Evolutionary conservation across 2,113 vertebrate species (phyloP), one percentile per base, ranked within the genome.

Genomic region (Heterotis niloticus): DNA sequence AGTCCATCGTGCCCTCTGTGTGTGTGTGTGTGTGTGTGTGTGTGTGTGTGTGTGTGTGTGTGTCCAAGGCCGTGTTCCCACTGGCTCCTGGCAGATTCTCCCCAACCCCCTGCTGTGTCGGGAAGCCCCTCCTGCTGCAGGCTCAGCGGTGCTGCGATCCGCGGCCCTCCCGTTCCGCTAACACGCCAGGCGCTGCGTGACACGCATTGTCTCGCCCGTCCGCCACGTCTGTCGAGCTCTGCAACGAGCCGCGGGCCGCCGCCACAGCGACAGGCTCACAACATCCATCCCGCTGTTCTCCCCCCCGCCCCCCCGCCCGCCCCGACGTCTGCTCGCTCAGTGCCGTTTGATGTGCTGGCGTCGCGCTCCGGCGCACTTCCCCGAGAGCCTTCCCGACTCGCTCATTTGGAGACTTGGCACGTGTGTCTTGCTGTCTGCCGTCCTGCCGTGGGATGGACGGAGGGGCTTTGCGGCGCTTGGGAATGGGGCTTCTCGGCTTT

Each of bases 251-350:
- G 26, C 23, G 57, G 54, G n/a, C 73, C 26, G 73, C 16, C 17
- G 72, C 72, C 57, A 56, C 9, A 52, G 44, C 70, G 70, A 73
- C 70, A 73, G 70, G 44, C 52, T 57, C 70, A 23, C 73, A 5
- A 62, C 73, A 59, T 62, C 73, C 73, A 18, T 75, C 73, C 57
- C 57, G 73, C 73, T 60, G 73, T 60, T 75, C 7, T 24, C 24
- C 4, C 24, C 71, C n/a, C 52, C 23, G 3, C 4, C 34, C 5
- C 34, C 1, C 16, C 59, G 23, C 70, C 44, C 52, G 13, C 64
- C 29, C 60, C 16, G 60, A 1, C n/a, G 18, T 64, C 75, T 17
- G 75, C 62, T 76, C 59, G 10, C 24, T 18, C 20, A 11, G 69
- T 11, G 11, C 11, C 5, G 52, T 73, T 51, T 28, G 71, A 73